Evolutionary conservation across 1,140 invertebrate species (phyloP), one percentile per base, ranked within the genome.

Genomic region (Dreissena polymorpha): DNA sequence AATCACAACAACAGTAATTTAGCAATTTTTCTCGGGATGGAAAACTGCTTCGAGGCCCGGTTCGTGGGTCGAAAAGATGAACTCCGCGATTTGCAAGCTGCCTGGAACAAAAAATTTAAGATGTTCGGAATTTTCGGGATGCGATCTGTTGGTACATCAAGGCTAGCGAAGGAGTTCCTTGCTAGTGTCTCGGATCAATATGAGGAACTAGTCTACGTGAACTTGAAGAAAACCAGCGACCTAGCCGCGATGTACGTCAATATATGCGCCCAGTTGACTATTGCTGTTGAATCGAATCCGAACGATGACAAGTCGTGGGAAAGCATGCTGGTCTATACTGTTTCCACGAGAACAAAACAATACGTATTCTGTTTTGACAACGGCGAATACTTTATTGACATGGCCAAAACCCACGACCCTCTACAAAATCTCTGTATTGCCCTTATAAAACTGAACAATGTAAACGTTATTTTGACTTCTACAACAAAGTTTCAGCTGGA

Each of bases 361-460:
- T 67, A 55, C 23, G 29, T 77, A 18, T n/a, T 84, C 23, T 53
- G 78, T 13, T 77, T 84, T 70, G 83, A 79, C 60, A 79, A 84
- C 23, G 67, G 69, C 16, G 83, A 84, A 74, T 75, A 84, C n/a
- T 64, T 50, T 18, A 65, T 80, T 7, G 69, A 78, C 10, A 73
- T 23, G 16, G 1, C n/a, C 6, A 55, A 51, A 18, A 57, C 63
- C 21, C 50, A 68, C 16, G 70, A 73, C 49, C 23, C 60, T 3
- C 74, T 84, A 73, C 18, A 79, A 0, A 29, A 39, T 67, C 14
- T 79, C 8, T 21, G 57, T 29, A 51, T 21, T 0, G 50, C 0
- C 16, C 23, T 84, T 7, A 51, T 65, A 29, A 39, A 55, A 13
- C 14, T 18, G 10, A 8, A 21, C 10, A 73, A 72, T 53, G 23